Evolutionary conservation across 1,140 invertebrate species (phyloP).

Genomic region (Cydia pomonella): DNA sequence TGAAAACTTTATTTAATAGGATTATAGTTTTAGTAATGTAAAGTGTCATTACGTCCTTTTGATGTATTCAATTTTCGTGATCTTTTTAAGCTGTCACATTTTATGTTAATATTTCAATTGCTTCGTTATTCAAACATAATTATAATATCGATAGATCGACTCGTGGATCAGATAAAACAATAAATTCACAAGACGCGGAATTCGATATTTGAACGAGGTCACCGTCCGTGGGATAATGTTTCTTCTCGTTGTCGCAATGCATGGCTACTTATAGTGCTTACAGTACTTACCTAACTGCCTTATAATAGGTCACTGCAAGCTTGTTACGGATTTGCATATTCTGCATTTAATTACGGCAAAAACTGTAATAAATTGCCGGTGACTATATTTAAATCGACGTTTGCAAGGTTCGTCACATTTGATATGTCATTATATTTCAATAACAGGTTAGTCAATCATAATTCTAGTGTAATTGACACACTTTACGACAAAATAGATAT

Average conservation of each 20-base stretch:
- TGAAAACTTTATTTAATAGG: too few relatives aligned
- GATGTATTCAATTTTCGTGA: too few relatives aligned
- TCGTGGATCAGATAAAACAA: conserved; percentile 28
- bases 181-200: conserved; percentile 44
- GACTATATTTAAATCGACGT: neutral
- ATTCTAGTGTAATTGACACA: neutral
- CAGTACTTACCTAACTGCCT: conserved; percentile 39
- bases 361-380: neutral
- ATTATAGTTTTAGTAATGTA: too few relatives aligned
- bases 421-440: neutral
- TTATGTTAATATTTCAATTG: neutral
- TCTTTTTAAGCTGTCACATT: too few relatives aligned
- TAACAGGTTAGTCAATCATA: neutral
- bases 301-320: conserved; percentile 15
- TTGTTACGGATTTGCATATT: conserved; percentile 25
- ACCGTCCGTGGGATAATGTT: conserved; percentile 46
- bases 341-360: conserved; percentile 15
- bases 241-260: conserved; percentile 48
- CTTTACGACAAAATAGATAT: neutral
- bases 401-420: conserved; percentile 2
- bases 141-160: conserved; percentile 1
- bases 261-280: conserved; percentile 27
- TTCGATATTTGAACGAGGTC: conserved; percentile 46
- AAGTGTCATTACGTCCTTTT: too few relatives aligned
- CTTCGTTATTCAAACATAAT: neutral